These are phyloP conservation scores for Chrysolophus pictus DNA, from an alignment of 2,797 vertebrate genomes.

Conservation along the genomic window DNA sequence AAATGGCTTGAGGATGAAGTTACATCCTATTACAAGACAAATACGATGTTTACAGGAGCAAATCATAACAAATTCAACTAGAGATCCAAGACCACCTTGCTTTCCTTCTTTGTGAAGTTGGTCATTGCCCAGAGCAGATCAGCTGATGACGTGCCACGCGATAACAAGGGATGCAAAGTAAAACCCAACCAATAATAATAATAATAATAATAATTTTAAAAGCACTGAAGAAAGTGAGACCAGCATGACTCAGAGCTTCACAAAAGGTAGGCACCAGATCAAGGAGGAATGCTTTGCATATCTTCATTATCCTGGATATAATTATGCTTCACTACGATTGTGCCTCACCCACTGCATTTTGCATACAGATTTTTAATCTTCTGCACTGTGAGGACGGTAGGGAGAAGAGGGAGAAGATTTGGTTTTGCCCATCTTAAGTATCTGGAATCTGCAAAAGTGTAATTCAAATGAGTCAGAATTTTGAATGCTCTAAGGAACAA, in stretches of 20 bases:
- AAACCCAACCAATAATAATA: background rate
- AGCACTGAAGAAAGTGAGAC: background rate
- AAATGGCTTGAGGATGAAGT: background rate
- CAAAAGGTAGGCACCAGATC: background rate
- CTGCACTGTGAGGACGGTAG: background rate
- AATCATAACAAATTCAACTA: background rate
- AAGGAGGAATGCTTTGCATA: background rate
- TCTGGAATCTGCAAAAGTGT: background rate
- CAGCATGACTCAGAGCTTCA: background rate
- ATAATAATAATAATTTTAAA: no score
- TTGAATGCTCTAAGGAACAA: background rate
- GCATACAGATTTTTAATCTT: constrained; percentile 1
- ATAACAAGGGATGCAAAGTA: background rate
- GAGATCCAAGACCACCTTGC: background rate
- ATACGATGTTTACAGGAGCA: background rate
- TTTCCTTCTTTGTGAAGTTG: background rate
- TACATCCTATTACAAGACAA: background rate
- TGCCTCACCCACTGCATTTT: constrained; percentile 35
- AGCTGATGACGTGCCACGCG: background rate
- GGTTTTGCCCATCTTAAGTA: background rate
- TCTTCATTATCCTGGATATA: constrained; percentile 30
- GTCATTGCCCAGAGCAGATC: background rate
- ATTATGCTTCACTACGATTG: constrained; percentile 31
- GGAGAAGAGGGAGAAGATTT: background rate
- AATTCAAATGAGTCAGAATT: constrained; percentile 44